A percentile compares a stretch with the other conserved stretches of the same genome.
These are phyloP conservation scores for Ceratitis capitata DNA, from an alignment of 1,140 invertebrate genomes.

Conservation along the genomic window DNA sequence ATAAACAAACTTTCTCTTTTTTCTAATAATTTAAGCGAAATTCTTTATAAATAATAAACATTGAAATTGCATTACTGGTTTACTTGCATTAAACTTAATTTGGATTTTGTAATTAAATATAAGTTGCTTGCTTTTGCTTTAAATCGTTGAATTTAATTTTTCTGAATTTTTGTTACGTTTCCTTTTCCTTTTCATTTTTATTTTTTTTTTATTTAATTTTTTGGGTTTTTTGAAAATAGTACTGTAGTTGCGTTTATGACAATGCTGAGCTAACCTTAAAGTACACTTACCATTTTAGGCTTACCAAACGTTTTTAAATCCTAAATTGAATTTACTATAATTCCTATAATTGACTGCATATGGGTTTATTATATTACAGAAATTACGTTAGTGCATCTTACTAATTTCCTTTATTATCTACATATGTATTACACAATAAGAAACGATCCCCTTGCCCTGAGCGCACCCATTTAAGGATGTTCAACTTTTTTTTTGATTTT, in stretches of 20 bases:
- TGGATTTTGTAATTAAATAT: background rate
- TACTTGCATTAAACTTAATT: conserved; percentile 1
- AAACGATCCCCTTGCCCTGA: no score
- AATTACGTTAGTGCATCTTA: no score
- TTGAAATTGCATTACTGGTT: background rate
- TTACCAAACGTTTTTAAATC: background rate
- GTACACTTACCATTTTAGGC: background rate
- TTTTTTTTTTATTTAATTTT: background rate
- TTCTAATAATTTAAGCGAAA: conserved; percentile 49
- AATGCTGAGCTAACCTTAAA: background rate
- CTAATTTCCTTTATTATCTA: no score
- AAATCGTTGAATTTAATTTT: background rate
- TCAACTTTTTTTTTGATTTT: no score
- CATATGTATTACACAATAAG: no score
- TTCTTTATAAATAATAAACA: conserved; percentile 40
- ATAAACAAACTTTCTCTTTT: conserved; percentile 39
- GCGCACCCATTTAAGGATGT: no score
- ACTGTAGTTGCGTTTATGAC: background rate
- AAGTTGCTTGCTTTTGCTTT: background rate
- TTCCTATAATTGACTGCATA: no score
- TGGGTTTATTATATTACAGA: no score
- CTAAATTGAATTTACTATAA: no score
- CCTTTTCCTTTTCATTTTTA: no score
- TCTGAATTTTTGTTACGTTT: background rate
- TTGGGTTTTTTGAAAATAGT: background rate